Evolutionary conservation across 2,113 vertebrate species (phyloP), one percentile per base, ranked within the genome.

Genomic region (Athene cunicularia): DNA sequence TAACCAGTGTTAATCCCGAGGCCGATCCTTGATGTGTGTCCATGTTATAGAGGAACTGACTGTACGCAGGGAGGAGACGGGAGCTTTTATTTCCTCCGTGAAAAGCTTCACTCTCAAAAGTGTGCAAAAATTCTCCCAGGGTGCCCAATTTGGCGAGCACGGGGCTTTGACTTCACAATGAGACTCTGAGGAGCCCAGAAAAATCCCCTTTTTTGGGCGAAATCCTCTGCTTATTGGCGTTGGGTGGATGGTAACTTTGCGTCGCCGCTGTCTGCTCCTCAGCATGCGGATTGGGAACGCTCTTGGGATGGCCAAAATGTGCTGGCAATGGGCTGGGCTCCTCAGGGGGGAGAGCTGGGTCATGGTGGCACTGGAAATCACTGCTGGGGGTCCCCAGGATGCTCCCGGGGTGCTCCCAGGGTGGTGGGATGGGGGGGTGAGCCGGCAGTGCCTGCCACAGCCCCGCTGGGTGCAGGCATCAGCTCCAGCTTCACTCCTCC

Each of bases 131-230:
- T 35, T 55, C 53, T 35, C 24, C n/a, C 1, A 4, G n/a, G 6
- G 5, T 26, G 8, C 30, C 60, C 67, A 16, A 8, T 26, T 30
- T 32, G 53, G 11, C 0, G 5, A 37, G 16, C 4, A 3, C 20
- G 22, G 30, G 37, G 8, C 14, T 45, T 37, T 73, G 43, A 1
- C 13, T 52, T 50, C 1, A 1, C 0, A 4, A 8, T 17, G 28
- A 17, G 39, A 30, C 33, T 13, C 30, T 7, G 24, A 45, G 60
- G 33, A 80, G 9, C 74, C 24, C 45, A 59, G 43, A 68, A 80
- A 79, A 79, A 52, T 9, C 9, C 27, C 15, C 5, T 43, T 60
- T 43, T 22, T 37, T 22, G 7, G 15, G 37, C 52, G 35, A 49
- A 50, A 72, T 33, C 33, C 22, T 8, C 80, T 56, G 32, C 13